phyloP scores from a whole-genome alignment of 1,140 invertebrate species.

The Caenorhabditis brenneri region DNA sequence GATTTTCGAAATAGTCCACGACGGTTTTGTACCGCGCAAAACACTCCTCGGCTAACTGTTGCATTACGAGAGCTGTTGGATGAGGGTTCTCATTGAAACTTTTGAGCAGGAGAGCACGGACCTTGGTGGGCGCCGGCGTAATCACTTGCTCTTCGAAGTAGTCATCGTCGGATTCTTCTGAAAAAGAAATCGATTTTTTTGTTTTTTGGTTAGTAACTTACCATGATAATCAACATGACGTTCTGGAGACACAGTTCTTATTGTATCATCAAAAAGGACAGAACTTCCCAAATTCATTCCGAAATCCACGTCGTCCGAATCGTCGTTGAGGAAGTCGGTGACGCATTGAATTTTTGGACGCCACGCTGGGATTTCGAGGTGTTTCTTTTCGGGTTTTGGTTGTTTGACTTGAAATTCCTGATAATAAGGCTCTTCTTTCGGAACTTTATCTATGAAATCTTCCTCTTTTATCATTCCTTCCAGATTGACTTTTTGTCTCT shows the following conservation, averaged over 20 bases:
- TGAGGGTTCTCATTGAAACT: not conserved
- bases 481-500: no score
- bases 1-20: not conserved
- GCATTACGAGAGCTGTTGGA: not conserved
- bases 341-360: not conserved
- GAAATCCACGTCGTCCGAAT: not conserved
- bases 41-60: not conserved
- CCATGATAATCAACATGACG: not conserved
- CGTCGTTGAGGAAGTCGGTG: not conserved
- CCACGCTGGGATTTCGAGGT: not conserved
- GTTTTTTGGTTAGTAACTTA: not conserved
- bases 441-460: not conserved
- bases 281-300: not conserved
- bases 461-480: not conserved
- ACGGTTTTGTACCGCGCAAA: not conserved
- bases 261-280: not conserved
- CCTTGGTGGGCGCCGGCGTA: not conserved
- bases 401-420: not conserved
- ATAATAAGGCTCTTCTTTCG: not conserved
- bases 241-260: not conserved
- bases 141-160: not conserved
- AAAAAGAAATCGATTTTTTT: no score
- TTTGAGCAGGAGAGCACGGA: not conserved
- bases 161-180: not conserved
- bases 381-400: not conserved